Evolutionary conservation across 2,888 invertebrate species (phyloP).

Genomic region (Cheilosia urbana): DNA sequence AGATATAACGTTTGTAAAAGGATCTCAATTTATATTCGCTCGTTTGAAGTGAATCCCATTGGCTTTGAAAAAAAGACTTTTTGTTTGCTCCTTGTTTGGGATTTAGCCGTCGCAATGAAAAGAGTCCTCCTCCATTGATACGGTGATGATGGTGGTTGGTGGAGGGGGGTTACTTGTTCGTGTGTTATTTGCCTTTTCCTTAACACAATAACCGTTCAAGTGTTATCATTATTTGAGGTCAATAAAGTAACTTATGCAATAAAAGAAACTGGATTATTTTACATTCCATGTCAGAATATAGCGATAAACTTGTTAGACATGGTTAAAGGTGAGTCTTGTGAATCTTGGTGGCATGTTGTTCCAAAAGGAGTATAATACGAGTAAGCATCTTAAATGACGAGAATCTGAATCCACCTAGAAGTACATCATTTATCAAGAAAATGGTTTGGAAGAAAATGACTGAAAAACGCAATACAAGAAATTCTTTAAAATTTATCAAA

Average conservation of each 20-base stretch:
- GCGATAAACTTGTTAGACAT: constrained; percentile 29
- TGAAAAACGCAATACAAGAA: too few relatives aligned
- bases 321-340: constrained; percentile 8
- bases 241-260: constrained; percentile 61
- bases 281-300: constrained; percentile 47
- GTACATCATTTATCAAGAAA: too few relatives aligned
- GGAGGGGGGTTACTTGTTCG: constrained; percentile 5
- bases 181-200: constrained; percentile 6
- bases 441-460: too few relatives aligned
- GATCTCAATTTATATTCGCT: constrained; percentile 51
- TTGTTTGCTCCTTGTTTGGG: constrained; percentile 30
- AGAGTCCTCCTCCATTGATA: constrained; percentile 1
- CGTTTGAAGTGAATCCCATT: constrained; percentile 40
- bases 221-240: constrained; percentile 52
- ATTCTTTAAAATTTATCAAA: too few relatives aligned
- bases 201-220: constrained; percentile 43
- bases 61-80: constrained; percentile 13
- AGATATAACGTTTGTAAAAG: constrained; percentile 17
- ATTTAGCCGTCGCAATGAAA: constrained; percentile 16
- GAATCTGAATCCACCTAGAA: too few relatives aligned
- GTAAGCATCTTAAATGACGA: too few relatives aligned
- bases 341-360: not conserved
- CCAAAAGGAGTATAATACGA: not conserved
- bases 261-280: constrained; percentile 56
- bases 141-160: not conserved